Base-by-base conservation (phyloP, 2,797 vertebrate genomes). In the Uromys caudimaculatus region DNA sequence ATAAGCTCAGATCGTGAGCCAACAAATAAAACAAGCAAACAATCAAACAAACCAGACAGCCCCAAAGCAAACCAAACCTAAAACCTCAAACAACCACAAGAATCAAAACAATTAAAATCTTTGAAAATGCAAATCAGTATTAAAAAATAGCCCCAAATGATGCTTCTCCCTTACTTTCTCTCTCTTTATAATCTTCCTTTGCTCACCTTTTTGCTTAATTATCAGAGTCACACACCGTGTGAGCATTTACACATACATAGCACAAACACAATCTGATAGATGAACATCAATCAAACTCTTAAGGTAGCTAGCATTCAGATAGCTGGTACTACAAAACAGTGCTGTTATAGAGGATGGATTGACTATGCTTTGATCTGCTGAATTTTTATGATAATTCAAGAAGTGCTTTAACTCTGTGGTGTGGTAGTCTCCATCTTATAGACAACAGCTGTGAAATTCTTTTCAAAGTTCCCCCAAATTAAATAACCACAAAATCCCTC, bases 71-170 rank as follows among this genome's bases (percentile, higher is more conserved):
- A 89, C 10, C 1, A 41, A 27, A 89, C 10, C 1, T 11, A 14
- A 86, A 56, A 54, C 3, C 27, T 17, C 58, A 71, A 38, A 29
- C 23, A 67, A 67, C 9, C 27, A 44, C 23, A 12, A 60, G 21
- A 76, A 35, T 47, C 38, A 76, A 94, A 75, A 86, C n/a, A 13
- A 62, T 79, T 21, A 93, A 95, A 90, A 87, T 77, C 1, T 81
- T 83, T 79, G 35, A 82, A 87, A 92, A 71, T 91, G 29, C 38
- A 87, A 83, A 32, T 73, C 0, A 19, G 32, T 94, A 6, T 89
- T 79, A 62, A 73, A 52, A 3, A 24, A 56, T 50, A n/a, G 14
- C 16, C 8, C 62, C n/a, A 35, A 83, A 82, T n/a, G 7, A 38
- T 12, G 41, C 8, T n/a, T 35, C 41, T 88, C 10, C 16, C 14